phyloP scores from a whole-genome alignment of 1,140 invertebrate species.

The Patella vulgata region DNA sequence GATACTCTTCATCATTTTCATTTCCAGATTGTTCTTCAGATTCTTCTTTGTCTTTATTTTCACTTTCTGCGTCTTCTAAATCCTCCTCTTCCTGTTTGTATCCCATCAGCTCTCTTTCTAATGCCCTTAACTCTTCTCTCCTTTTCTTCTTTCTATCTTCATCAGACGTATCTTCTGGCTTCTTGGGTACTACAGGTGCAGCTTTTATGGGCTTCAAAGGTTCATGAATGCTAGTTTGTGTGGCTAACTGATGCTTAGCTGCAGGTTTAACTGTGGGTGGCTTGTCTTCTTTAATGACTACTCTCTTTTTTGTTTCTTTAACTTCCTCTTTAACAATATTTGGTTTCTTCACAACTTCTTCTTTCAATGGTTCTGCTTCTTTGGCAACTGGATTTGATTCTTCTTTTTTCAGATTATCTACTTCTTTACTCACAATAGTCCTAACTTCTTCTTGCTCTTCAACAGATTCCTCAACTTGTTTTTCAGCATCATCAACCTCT shows the following conservation, averaged over 20 bases:
- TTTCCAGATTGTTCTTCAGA: neutral
- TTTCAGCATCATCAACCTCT: constrained; percentile 2
- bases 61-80: constrained; percentile 2
- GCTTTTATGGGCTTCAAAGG: constrained; percentile 30
- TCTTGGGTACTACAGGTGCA: constrained; percentile 26
- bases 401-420: constrained; percentile 17
- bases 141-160: constrained; percentile 2
- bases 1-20: constrained; percentile 54
- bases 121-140: constrained; percentile 21
- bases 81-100: constrained; percentile 16
- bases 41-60: constrained; percentile 12
- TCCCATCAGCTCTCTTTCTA: constrained; percentile 38
- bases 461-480: constrained; percentile 10
- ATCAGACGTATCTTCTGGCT: constrained; percentile 8
- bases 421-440: constrained; percentile 5
- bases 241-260: constrained; percentile 17
- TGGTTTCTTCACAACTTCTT: neutral
- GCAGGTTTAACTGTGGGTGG: constrained; percentile 16
- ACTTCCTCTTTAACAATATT: neutral
- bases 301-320: neutral
- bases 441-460: constrained; percentile 17
- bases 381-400: neutral
- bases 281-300: constrained; percentile 8
- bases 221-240: constrained; percentile 11
- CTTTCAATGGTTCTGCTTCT: constrained; percentile 7